Conservation (phyloP, 2,113 vertebrate genomes). For the Eulemur macaco region DNA sequence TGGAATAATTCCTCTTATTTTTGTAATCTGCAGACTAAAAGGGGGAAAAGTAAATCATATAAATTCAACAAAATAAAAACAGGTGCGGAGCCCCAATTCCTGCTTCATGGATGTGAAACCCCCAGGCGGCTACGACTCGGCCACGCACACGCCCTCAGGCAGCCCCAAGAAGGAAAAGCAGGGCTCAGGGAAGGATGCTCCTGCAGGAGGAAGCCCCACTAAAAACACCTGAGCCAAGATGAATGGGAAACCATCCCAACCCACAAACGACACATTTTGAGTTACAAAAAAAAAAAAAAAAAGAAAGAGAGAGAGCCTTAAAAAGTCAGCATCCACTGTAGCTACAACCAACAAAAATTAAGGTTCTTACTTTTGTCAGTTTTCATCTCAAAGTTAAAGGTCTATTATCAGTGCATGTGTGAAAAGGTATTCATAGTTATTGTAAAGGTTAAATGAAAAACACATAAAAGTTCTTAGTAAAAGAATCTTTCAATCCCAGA, state of each 20-base stretch:
- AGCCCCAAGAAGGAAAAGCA: not conserved
- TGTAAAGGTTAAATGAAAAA: conserved; percentile 11
- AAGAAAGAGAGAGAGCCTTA: not conserved
- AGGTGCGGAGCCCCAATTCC: not conserved
- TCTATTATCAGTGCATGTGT: not conserved
- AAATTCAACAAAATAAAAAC: not conserved
- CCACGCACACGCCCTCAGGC: too few relatives aligned
- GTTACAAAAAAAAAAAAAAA: not conserved
- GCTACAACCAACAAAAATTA: not conserved
- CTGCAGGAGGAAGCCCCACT: not conserved
- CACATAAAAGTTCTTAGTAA: not conserved
- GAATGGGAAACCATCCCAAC: not conserved
- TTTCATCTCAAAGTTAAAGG: not conserved
- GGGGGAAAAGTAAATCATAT: not conserved
- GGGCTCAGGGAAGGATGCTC: not conserved
- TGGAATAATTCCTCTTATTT: conserved; percentile 87
- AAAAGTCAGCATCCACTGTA: not conserved
- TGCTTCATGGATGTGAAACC: not conserved
- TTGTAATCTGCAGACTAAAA: conserved; percentile 89
- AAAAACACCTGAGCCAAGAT: not conserved
- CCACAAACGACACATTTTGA: not conserved
- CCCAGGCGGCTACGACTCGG: not conserved
- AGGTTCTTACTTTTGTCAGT: not conserved
- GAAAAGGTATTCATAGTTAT: not conserved
- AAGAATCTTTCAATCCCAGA: not conserved